Evolutionary conservation across 2,888 invertebrate genomes (phyloP).

Genomic region (Trachelus iudaicus): DNA sequence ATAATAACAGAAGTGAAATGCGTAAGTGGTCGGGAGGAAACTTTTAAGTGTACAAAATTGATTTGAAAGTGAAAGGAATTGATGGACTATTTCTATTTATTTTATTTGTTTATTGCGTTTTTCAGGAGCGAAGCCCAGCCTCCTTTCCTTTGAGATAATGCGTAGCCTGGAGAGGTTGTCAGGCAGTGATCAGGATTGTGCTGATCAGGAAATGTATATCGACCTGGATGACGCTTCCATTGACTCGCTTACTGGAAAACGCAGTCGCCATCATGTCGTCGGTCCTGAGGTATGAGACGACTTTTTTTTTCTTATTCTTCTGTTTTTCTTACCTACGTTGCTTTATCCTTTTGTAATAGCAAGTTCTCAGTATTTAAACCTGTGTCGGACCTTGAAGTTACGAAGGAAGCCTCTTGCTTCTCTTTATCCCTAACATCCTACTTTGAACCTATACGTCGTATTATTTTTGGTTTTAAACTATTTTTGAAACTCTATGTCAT

Average conservation of each 20-base stretch:
- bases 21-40: neutral
- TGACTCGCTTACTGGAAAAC: constrained; percentile 64
- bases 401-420: neutral
- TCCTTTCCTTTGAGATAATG: constrained; percentile 52
- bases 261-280: constrained; percentile 61
- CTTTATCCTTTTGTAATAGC: neutral
- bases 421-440: neutral
- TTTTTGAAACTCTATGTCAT: neutral
- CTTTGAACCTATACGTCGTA: neutral
- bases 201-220: constrained; percentile 65
- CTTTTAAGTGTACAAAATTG: no score
- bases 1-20: neutral
- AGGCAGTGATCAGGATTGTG: constrained; percentile 63
- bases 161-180: constrained; percentile 63
- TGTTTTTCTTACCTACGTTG: neutral
- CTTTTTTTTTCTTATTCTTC: neutral
- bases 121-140: neutral
- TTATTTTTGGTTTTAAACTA: no score
- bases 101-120: neutral
- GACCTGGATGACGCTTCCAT: constrained; percentile 64
- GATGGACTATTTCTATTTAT: neutral
- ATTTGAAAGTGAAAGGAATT: neutral
- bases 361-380: neutral
- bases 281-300: constrained; percentile 53
- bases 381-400: neutral